Base-by-base conservation (phyloP, 1,140 invertebrate species). In the Linepithema humile region DNA sequence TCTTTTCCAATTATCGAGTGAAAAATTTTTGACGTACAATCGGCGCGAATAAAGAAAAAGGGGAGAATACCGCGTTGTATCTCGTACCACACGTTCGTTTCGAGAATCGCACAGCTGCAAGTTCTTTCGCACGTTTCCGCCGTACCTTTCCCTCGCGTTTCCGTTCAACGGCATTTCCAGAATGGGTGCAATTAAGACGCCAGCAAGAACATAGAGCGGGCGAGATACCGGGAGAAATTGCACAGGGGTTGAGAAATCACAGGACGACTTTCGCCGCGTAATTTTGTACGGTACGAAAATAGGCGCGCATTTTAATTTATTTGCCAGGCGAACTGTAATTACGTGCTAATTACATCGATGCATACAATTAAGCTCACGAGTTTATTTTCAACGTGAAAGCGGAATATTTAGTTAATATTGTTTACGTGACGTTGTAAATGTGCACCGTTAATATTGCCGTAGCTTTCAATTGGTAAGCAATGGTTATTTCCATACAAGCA, bases 131-230 rank as follows among this genome's bases (percentile, higher is more conserved):
- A 60, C 29, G 82, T 82, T 80, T 70, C 62, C 40, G 45, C 32
- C 40, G 0, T 60, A 59, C 53, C 55, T 67, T 87, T 83, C 23
- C 32, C n/a, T 53, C 73, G 53, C 48, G 23, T 82, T 75, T 70
- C 48, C 75, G 48, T 85, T 88, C 9, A 73, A 85, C 83, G 69
- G 50, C 57, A 57, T 88, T 77, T 65, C 70, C 53, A 85, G 87
- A 88, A 88, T 88, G 77, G 77, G 9, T 62, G 87, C 86, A 88
- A 88, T 88, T 88, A 88, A 88, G 86, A 88, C 60, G 74, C 70
- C 32, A 72, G 48, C 32, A 82, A 74, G 85, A 86, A 48, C 62
- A 48, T 32, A 32, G 32, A 32, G 17, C 53, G 20, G 26, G 26
- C 38, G 35, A 48, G 73, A 78, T 55, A 35, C 55, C 57, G 83